Evolutionary conservation across 1,140 invertebrate species (phyloP).

Genomic region (Chrysomallon squamiferum): DNA sequence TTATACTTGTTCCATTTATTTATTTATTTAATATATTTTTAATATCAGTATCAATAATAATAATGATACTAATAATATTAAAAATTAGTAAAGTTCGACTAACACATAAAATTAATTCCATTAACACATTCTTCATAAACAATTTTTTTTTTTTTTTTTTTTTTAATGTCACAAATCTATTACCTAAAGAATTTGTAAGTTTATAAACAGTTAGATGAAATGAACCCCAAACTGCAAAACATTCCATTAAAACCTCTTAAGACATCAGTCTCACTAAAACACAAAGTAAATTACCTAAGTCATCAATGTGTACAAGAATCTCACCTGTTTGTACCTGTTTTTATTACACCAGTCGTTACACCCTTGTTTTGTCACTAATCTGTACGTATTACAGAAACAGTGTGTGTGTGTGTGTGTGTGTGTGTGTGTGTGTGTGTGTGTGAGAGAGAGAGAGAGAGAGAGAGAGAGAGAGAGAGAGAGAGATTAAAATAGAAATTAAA

Average conservation of each 20-base stretch:
- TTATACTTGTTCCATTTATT: no score
- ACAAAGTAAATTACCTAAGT: not conserved
- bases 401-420: not conserved
- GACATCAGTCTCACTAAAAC: not conserved
- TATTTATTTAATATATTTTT: no score
- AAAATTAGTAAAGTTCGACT: no score
- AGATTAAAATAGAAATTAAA: not conserved
- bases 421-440: not conserved
- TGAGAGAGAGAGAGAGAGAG: not conserved
- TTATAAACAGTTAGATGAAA: not conserved
- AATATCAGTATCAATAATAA: no score
- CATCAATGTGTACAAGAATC: no score
- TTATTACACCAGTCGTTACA: not conserved
- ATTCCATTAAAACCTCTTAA: not conserved
- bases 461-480: constrained; percentile 2
- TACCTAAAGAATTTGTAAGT: no score
- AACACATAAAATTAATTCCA: no score
- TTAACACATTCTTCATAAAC: no score
- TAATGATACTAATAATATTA: no score
- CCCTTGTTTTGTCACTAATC: not conserved
- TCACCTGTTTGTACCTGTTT: no score
- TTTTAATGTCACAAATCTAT: no score
- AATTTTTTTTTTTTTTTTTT: no score
- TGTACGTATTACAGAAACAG: not conserved
- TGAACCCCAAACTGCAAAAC: not conserved